Conservation (phyloP, 2,888 invertebrate genomes). For the Agriotes lineatus region DNA sequence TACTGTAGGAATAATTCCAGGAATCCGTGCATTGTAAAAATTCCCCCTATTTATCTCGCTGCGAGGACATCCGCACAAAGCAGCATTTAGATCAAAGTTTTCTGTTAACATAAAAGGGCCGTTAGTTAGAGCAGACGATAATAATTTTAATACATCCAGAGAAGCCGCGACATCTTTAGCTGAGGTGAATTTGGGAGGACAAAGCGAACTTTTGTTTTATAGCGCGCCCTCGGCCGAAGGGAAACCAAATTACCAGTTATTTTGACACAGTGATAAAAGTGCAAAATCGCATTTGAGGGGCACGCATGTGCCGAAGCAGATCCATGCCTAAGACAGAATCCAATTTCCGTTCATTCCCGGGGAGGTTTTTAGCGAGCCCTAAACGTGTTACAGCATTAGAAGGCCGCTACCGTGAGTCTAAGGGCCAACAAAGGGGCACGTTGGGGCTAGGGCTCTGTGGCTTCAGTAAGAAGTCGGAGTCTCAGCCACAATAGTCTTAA, state of each 20-base stretch:
- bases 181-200: too few species aligned
- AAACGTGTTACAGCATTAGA: constrained; percentile 37
- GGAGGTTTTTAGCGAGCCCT: constrained; percentile 34
- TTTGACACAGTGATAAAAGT: neutral
- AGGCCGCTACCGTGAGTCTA: constrained; percentile 30
- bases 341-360: constrained; percentile 36
- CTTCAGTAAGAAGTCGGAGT: constrained; percentile 21
- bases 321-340: constrained; percentile 34
- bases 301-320: constrained; percentile 21
- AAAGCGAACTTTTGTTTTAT: too few species aligned
- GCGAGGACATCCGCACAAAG: neutral
- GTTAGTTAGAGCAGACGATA: too few species aligned
- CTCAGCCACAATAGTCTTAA: constrained; percentile 31
- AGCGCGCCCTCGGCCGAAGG: neutral
- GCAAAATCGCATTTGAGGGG: constrained; percentile 24
- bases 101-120: neutral
- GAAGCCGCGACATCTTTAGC: too few species aligned
- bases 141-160: too few species aligned
- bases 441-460: constrained; percentile 20
- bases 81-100: neutral
- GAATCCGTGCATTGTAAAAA: neutral
- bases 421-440: constrained; percentile 26
- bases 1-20: neutral
- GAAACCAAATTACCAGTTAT: neutral
- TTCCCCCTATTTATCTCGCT: neutral